Base-by-base conservation (phyloP, 1,140 invertebrate species). In the Caenorhabditis brenneri region DNA sequence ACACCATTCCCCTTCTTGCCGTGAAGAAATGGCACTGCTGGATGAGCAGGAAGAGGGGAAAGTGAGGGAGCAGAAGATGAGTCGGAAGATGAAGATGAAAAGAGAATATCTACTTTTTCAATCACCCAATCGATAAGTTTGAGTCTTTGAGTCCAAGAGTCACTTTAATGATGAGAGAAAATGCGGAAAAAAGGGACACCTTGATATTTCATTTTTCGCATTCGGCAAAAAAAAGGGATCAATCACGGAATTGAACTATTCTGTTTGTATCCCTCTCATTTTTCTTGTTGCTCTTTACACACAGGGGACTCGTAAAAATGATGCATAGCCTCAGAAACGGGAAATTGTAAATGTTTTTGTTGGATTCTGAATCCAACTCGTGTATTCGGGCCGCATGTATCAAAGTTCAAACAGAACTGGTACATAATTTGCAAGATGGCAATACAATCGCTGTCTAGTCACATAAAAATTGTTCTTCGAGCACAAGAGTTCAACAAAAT, bases 61-160 rank as follows among this genome's bases (percentile, higher is more conserved):
- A n/a, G n/a, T n/a, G n/a, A n/a, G 60, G 60, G 65, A 24, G 36
- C 33, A 74, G 36, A 39, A 74, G 65, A 74, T 39, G 65, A 74
- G 65, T 74, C n/a, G n/a, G n/a, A 74, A 36, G 65, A n/a, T n/a
- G n/a, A n/a, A n/a, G n/a, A n/a, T n/a, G n/a, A n/a, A n/a, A n/a
- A 74, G 33, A 12, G 24, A 15, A 27, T 65, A 42, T 29, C 36
- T 74, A n/a, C n/a, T 42, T 74, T n/a, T 74, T 74, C 65, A 74
- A 74, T 74, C 65, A 74, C 36, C 53, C 36, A 74, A 74, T 74
- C 65, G 65, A 74, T 74, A 74, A 74, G 22, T 74, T n/a, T 4
- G 33, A 42, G 65, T 65, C n/a, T 42, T 42, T n/a, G 36, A 74
- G 65, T 74, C 36, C 36, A 74, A 74, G 65, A 74, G 65, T 42